These are phyloP conservation scores for Amphipyra berbera DNA, from an alignment of 2,888 invertebrate species.

Conservation along the genomic window DNA sequence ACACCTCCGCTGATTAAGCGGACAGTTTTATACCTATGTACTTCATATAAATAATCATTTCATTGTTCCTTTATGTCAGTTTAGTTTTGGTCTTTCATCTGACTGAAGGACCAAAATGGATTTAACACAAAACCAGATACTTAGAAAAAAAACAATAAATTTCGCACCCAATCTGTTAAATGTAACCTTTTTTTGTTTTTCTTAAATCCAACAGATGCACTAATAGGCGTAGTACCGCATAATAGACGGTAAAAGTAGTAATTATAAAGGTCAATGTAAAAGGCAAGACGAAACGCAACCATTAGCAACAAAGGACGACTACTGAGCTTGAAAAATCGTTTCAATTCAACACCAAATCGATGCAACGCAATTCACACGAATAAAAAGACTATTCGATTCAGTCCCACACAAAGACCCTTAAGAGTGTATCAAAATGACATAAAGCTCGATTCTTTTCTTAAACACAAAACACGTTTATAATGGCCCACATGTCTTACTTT, in stretches of 20 bases:
- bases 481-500: conserved; percentile 80
- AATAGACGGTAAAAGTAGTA: conserved; percentile 73
- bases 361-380: conserved; percentile 80
- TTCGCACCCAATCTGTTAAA: conserved; percentile 26
- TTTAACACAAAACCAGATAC: too few relatives aligned
- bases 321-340: conserved; percentile 89
- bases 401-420: conserved; percentile 81
- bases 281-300: conserved; percentile 73
- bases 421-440: conserved; percentile 90
- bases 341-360: conserved; percentile 84
- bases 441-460: conserved; percentile 82
- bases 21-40: too few relatives aligned
- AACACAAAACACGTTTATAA: conserved; percentile 82
- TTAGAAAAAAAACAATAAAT: conserved; percentile 14
- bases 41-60: too few relatives aligned
- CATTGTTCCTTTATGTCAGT: too few relatives aligned
- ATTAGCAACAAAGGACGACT: conserved; percentile 85
- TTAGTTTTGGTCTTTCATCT: too few relatives aligned
- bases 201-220: conserved; percentile 55
- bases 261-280: conserved; percentile 76
- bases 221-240: conserved; percentile 56
- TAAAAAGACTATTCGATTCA: conserved; percentile 79
- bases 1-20: too few relatives aligned
- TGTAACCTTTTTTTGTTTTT: conserved; percentile 39
- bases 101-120: too few relatives aligned